Evolutionary conservation across 2,113 vertebrate species (phyloP).

Genomic region (Eulemur macaco): DNA sequence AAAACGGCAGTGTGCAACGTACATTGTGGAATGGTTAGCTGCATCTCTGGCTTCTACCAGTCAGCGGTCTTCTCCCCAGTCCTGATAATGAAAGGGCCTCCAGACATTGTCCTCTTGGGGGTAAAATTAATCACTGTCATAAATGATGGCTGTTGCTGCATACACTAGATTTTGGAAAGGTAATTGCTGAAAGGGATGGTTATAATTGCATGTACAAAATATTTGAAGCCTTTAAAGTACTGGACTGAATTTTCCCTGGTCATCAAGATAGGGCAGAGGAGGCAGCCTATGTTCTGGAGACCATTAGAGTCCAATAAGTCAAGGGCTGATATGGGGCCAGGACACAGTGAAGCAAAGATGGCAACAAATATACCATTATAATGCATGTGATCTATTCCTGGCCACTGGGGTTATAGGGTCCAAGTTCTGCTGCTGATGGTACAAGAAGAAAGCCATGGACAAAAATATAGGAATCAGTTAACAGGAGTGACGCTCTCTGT

Average conservation of each 20-base stretch:
- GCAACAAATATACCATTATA: not conserved
- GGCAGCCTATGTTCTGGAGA: not conserved
- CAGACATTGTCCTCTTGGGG: not conserved
- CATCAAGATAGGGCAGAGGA: not conserved
- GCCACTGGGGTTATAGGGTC: not conserved
- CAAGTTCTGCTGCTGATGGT: not conserved
- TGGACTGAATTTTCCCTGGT: not conserved
- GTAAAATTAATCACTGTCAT: not conserved
- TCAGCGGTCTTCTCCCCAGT: not conserved
- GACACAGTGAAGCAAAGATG: not conserved
- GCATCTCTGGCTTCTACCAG: not conserved
- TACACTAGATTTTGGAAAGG: not conserved
- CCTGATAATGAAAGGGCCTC: not conserved
- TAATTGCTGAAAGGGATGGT: not conserved
- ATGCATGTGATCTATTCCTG: accelerated
- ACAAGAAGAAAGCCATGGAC: not conserved
- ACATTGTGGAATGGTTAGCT: not conserved
- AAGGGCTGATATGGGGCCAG: not conserved
- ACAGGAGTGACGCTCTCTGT: not conserved
- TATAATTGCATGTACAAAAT: not conserved
- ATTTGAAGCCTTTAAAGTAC: not conserved
- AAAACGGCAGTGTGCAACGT: not conserved
- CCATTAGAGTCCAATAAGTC: not conserved
- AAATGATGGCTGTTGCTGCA: not conserved
- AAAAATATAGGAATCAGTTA: not conserved